These are phyloP conservation scores for Proteles cristata DNA, from an alignment of 2,113 vertebrate genomes.

Conservation along the genomic window DNA sequence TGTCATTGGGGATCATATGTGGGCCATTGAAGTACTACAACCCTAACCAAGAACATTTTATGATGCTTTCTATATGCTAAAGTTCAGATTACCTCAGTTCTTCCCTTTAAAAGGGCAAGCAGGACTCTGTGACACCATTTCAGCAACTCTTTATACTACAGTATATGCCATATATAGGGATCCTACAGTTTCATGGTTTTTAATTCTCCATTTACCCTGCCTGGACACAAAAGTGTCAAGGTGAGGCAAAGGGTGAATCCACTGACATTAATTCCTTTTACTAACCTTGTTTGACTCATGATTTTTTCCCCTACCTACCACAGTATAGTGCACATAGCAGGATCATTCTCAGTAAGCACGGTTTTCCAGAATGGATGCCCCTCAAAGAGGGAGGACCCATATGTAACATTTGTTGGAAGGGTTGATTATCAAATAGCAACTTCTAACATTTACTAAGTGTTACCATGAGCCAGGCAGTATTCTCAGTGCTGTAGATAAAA, in stretches of 20 bases:
- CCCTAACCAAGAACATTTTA: background rate
- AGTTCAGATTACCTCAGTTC: background rate
- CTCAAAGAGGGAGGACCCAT: background rate
- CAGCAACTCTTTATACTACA: background rate
- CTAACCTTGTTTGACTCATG: background rate
- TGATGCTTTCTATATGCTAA: background rate
- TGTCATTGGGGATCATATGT: background rate
- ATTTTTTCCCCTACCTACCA: background rate
- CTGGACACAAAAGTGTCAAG: background rate
- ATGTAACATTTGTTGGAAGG: background rate
- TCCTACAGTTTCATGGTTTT: background rate
- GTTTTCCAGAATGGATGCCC: background rate
- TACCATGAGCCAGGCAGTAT: background rate
- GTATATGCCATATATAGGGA: background rate
- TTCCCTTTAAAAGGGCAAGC: background rate
- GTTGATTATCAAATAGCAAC: background rate
- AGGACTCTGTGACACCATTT: background rate
- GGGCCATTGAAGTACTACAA: background rate
- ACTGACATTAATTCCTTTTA: background rate
- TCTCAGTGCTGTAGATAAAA: background rate
- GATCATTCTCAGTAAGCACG: background rate
- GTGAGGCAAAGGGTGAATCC: background rate
- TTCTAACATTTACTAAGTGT: background rate
- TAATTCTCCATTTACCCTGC: background rate
- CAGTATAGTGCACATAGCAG: background rate